Evolutionary conservation across 2,888 invertebrate species (phyloP), one percentile per base, ranked within the genome.

Genomic region (Boloria euphrosyne): DNA sequence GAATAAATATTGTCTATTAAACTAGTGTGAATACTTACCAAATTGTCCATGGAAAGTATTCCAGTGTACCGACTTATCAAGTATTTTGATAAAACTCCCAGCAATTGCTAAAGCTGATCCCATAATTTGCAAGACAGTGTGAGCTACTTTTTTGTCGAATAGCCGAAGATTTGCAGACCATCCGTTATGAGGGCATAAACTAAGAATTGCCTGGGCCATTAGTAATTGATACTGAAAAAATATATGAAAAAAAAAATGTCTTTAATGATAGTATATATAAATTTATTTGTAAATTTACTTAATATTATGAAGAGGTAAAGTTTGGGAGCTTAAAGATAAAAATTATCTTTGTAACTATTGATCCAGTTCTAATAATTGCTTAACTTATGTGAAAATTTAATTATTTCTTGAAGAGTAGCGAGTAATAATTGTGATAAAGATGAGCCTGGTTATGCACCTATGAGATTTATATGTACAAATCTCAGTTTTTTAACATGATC

Each of bases 141-240:
- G 90, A 0, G 82, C 80, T 10, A 86, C 80, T 38, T 80, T 80
- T 65, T 84, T 86, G 73, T 90, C 82, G 2, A 81, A 76, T 17
- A 89, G 67, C 55, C 75, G 82, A n/a, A 90, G 75, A 7, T 78
- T 75, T 2, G 77, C 68, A 6, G 87, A 80, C 89, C 90, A 90
- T 14, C 87, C 82, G 68, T 85, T 87, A 65, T 82, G 72, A 3
- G 85, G 80, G 0, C 84, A 82, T 13, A 89, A 71, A 50, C 81
- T 76, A 0, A 90, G 75, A 54, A 88, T 86, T 13, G 87, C 85
- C 76, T 89, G 75, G 0, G 85, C 82, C 89, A 90, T 91, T 10
- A 90, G 75, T 4, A 90, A 74, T 70, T 90, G 88, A 65, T 87
- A 89, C 90, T 91, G 75, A 63, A 83, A 80, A 18, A 22, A 44